Evolutionary conservation across 2,888 invertebrate genomes (phyloP).

Genomic region (Steinernema scapterisci): DNA sequence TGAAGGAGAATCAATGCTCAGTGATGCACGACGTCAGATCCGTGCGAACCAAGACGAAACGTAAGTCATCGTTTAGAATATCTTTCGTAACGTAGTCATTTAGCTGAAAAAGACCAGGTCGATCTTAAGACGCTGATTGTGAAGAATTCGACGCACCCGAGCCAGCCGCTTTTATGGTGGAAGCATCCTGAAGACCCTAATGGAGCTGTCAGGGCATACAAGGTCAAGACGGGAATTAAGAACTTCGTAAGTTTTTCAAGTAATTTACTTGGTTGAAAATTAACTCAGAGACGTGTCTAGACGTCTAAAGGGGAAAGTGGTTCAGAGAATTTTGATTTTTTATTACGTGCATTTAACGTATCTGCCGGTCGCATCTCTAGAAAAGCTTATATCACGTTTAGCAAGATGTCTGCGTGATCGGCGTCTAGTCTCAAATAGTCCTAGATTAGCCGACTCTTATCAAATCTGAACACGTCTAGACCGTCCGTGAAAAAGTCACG

Average conservation of each 20-base stretch:
- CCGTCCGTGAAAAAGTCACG: too few relatives aligned
- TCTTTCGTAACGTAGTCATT: not conserved
- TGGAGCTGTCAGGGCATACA: constrained; percentile 83
- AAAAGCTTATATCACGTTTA: too few relatives aligned
- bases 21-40: not conserved
- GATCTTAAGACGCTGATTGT: constrained; percentile 38
- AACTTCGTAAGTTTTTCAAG: not conserved
- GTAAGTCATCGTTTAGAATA: not conserved
- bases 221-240: constrained; percentile 40
- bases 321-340: too few relatives aligned
- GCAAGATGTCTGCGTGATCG: too few relatives aligned
- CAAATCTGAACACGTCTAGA: too few relatives aligned
- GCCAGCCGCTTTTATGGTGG: constrained; percentile 73
- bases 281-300: too few relatives aligned
- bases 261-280: too few relatives aligned
- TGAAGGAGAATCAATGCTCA: constrained; percentile 43
- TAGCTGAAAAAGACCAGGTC: constrained; percentile 48
- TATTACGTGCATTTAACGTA: too few relatives aligned
- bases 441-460: too few relatives aligned
- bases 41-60: not conserved
- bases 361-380: too few relatives aligned
- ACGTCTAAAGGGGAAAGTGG: too few relatives aligned
- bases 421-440: too few relatives aligned
- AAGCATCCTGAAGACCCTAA: constrained; percentile 82
- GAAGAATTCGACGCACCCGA: constrained; percentile 10